Percentiles rank a stretch among this genome's conserved stretches.
These are phyloP conservation scores for Pygmarrhopalites habei DNA, from an alignment of 1,140 invertebrate species.

Conservation along the genomic window DNA sequence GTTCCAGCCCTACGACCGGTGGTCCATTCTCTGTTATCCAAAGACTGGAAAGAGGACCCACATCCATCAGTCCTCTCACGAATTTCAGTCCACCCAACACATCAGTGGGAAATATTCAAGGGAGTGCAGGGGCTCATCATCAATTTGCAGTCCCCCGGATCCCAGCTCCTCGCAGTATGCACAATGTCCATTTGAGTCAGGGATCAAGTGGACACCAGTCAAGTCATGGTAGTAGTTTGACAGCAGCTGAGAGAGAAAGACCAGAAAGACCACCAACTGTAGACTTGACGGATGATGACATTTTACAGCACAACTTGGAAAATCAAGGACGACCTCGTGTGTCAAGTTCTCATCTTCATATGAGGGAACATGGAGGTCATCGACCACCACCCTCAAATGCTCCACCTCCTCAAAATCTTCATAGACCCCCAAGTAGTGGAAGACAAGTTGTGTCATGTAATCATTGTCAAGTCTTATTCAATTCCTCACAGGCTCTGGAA, in stretches of 20 bases:
- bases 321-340: neutral
- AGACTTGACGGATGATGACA: constrained; percentile 35
- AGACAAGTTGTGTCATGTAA: constrained; percentile 6
- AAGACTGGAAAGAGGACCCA: neutral
- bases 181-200: neutral
- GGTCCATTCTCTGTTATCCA: constrained; percentile 17
- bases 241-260: constrained; percentile 13
- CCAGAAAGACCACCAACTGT: constrained; percentile 37
- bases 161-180: constrained; percentile 19
- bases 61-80: constrained; percentile 13
- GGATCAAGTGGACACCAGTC: neutral
- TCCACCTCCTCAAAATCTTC: neutral
- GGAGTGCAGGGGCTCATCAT: neutral
- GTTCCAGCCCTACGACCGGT: neutral
- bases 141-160: constrained; percentile 23
- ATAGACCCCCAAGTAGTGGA: neutral
- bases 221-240: neutral
- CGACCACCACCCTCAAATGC: neutral
- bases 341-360: neutral
- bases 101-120: too few relatives aligned
- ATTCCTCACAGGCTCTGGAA: constrained; percentile 5
- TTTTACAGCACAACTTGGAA: neutral
- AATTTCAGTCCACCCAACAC: constrained; percentile 4
- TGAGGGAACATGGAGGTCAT: too few relatives aligned
- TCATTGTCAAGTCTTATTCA: constrained; percentile 11